Evolutionary conservation across 2,113 vertebrate genomes (phyloP).

Genomic region (Amphilophus citrinellus): DNA sequence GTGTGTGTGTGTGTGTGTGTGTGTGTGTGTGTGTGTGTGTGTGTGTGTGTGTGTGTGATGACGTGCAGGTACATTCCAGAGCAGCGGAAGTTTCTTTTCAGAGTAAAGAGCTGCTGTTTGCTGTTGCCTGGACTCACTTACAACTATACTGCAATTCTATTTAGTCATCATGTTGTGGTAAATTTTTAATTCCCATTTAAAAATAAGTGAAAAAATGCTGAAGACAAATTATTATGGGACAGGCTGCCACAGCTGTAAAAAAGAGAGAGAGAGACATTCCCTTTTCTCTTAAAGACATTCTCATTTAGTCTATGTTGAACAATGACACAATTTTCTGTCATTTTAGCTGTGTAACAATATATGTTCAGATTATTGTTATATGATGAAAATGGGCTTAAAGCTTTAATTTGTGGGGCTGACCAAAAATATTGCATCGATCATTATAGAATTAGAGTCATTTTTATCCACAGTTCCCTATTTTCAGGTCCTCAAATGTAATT

Average conservation of each 20-base stretch:
- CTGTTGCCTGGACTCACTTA: conserved; percentile 60
- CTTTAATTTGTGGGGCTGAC: not conserved
- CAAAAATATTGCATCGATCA: not conserved
- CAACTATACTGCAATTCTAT: conserved; percentile 14
- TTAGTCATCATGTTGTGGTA: not conserved
- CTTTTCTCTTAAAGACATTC: not conserved
- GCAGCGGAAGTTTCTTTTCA: conserved; percentile 66
- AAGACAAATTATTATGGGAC: not conserved
- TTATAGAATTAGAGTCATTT: not conserved
- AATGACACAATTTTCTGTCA: not conserved
- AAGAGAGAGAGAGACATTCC: not conserved
- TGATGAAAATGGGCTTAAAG: not conserved
- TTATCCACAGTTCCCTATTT: not conserved
- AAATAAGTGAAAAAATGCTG: too few relatives aligned
- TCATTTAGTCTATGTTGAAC: not conserved
- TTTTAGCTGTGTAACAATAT: not conserved
- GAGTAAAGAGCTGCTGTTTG: conserved; percentile 31
- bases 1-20: not conserved
- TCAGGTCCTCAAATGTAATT: not conserved
- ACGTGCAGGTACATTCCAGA: conserved; percentile 73
- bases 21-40: not conserved
- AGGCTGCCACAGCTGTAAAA: not conserved
- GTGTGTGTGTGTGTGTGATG: conserved; percentile 55
- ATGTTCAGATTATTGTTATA: not conserved
- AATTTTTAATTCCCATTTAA: not conserved